phyloP scores from a whole-genome alignment of 2,113 vertebrate species.

The Macrotis lagotis region DNA sequence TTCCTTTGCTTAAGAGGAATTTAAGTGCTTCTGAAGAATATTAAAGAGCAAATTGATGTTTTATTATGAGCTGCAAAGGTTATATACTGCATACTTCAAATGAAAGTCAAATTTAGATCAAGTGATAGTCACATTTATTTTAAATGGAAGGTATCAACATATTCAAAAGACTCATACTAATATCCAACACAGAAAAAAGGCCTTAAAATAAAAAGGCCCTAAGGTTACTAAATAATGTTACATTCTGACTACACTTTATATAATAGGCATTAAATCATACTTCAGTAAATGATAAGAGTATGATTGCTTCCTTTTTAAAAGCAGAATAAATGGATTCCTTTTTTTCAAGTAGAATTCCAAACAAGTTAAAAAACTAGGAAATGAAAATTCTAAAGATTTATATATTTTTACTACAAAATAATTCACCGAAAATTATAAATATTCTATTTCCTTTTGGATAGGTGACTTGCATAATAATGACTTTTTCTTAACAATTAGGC shows the following conservation, averaged over 20 bases:
- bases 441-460: conserved; percentile 1
- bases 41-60: conserved; percentile 18
- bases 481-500: not conserved
- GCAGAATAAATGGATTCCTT: not conserved
- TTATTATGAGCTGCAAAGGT: not conserved
- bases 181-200: conserved; percentile 12
- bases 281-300: not conserved
- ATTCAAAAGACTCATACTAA: not conserved
- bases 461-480: conserved; percentile 13
- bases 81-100: conserved; percentile 34
- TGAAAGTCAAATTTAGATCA: conserved; percentile 16
- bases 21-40: not conserved
- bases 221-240: not conserved
- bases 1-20: conserved; percentile 3
- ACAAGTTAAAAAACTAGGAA: not conserved
- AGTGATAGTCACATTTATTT: conserved; percentile 34
- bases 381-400: not conserved
- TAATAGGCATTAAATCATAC: not conserved
- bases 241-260: not conserved
- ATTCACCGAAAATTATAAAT: not conserved
- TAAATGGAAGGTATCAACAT: conserved; percentile 29
- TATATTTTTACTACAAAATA: not conserved
- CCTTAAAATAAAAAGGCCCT: not conserved
- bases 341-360: not conserved
- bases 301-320: conserved; percentile 30